Base-by-base conservation (phyloP, 2,888 invertebrate genomes). In the Drosophila bunnanda region DNA sequence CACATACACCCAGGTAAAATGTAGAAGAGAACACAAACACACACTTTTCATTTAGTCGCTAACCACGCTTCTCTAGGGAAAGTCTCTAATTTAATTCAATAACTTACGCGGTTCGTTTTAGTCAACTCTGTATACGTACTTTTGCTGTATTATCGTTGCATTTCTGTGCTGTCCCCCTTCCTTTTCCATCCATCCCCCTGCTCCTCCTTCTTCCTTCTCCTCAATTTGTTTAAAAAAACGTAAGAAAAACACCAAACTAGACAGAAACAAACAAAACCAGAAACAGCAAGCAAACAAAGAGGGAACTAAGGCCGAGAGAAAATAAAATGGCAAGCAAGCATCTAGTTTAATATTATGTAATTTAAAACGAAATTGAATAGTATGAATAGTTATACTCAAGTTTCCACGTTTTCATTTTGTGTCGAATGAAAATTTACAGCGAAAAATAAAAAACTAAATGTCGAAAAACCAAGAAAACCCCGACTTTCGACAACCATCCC, bases 291-390 rank as follows among this genome's bases (percentile, higher is more conserved):
- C 59, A 69, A 50, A 59, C 54, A 58, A 54, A 50, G 57, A 60
- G 48, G 48, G 36, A 68, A 59, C 22, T 60, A 65, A 39, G 57
- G 54, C 60, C 15, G 34, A 52, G 20, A 52, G 3, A 15, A 34
- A 56, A 77, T 62, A 38, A 32, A 73, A 75, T 59, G 74, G 80
- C 69, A 82, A 80, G 71, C 75, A 82, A 82, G 71, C 75, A 82
- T 85, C 82, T 88, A 88, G 85, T 86, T 77, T 86, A 85, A 86
- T 85, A 86, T 80, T 83, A 88, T 85, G 86, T 85, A 88, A 88
- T 85, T 86, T 88, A 85, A 85, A 88, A 84, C 72, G 71, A 87
- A 85, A 82, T 85, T 88, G 71, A 87, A 84, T 54, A 84, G 81
- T 86, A 86, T 70, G 78, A 75, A 75, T 85, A 83, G 87, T 83